Evolutionary conservation across 92 coral and sea anemone genomes (phyloP), one percentile per base, ranked within the genome.

Genomic region (Epizoanthus scotinus): DNA sequence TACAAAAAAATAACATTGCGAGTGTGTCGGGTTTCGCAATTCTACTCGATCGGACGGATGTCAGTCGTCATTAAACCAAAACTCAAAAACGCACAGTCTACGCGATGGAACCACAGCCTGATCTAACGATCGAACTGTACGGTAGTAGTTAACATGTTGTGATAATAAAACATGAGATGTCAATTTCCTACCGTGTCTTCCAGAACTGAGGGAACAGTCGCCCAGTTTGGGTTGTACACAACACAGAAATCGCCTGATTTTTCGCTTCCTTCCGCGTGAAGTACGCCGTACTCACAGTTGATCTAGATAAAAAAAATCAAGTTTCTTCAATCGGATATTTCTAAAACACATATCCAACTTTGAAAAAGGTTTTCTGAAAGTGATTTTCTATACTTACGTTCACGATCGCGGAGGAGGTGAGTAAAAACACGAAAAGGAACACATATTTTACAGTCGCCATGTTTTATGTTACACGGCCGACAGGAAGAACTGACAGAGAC

Each of bases 241-340:
- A 95, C 91, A 84, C 98, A 95, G 69, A 90, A 93, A 62, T 95
- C 94, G 64, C 81, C 81, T 21, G 54, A 78, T 8, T 52, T 61
- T 26, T 17, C 55, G 55, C 70, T 57, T 22, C 91, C 88, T 67
- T 79, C 83, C 13, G 86, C 85, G 81, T 84, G 88, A 44, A 88
- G 88, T 7, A 88, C 88, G 8, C 82, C 91, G n/a, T 63, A 59
- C 3, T 83, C 55, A 44, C 84, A 71, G 12, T 75, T 59, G 21
- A 59, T 42, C 81, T 75, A 57, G 9, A n/a, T n/a, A n/a, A 17
- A 2, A 40, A 59, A 75, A 36, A 13, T 3, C 21, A 75, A 36
- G 55, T 21, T 59, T 21, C 24, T 21, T 59, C 13, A 38, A 17
- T 38, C 40, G 13, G 12, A 58, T 36, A 22, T 5, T 36, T 21